These are phyloP conservation scores for Leptestheria dahalacensis DNA, from an alignment of 1,140 invertebrate genomes.

Conservation along the genomic window DNA sequence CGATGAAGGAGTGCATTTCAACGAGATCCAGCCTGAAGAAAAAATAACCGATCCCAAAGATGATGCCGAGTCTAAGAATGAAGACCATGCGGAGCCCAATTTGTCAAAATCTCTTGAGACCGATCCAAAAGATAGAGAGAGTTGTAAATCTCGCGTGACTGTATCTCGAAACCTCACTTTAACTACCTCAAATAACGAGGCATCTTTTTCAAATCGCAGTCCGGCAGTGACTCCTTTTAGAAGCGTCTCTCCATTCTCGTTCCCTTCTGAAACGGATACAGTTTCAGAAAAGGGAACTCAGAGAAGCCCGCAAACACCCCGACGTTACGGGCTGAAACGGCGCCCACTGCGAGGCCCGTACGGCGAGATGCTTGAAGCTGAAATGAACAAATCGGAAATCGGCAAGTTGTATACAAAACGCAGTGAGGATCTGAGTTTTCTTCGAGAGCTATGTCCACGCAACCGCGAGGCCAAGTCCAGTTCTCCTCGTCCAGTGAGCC, in stretches of 20 bases:
- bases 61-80: not conserved
- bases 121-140: not conserved
- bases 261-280: constrained; percentile 13
- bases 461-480: constrained; percentile 20
- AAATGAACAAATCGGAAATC: constrained; percentile 51
- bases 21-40: not conserved
- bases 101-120: not conserved
- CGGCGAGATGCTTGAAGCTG: constrained; percentile 64
- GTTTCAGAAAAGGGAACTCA: not conserved
- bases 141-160: not conserved
- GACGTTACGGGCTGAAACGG: constrained; percentile 34
- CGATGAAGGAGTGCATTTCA: constrained; percentile 4
- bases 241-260: not conserved
- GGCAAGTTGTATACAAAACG: constrained; percentile 30
- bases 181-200: not conserved
- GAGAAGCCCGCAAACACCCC: constrained; percentile 19
- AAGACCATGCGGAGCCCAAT: not conserved
- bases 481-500: constrained; percentile 25
- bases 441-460: constrained; percentile 28
- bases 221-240: not conserved
- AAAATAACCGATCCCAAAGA: not conserved
- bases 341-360: constrained; percentile 59
- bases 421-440: constrained; percentile 37
- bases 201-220: not conserved
- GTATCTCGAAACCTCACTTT: not conserved